A percentile compares a stretch with the other conserved stretches of the same genome.
Evolutionary conservation across 2,888 invertebrate genomes (phyloP).

Genomic region (Apodemia duryi): DNA sequence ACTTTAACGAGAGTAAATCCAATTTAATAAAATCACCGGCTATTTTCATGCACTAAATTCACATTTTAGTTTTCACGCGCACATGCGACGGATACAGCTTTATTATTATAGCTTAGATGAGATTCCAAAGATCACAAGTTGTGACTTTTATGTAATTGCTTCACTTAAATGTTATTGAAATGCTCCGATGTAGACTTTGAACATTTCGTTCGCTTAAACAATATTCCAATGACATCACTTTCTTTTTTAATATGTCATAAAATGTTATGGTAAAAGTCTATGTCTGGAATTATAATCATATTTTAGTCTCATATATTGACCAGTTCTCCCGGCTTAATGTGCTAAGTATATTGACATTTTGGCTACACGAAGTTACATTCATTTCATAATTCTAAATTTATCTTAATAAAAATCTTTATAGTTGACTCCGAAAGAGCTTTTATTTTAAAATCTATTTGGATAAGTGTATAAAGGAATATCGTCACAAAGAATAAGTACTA

Average conservation of each 20-base stretch:
- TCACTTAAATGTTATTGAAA: conserved; percentile 54
- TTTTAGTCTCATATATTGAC: conserved; percentile 3
- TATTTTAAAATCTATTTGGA: background rate
- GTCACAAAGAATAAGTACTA: background rate
- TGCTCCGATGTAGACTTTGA: conserved; percentile 43
- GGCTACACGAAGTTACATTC: background rate
- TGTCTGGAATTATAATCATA: conserved; percentile 10
- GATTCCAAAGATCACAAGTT: conserved; percentile 51
- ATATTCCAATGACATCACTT: conserved; percentile 21
- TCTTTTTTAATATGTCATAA: conserved; percentile 13
- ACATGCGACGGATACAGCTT: conserved; percentile 60
- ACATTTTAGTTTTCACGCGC: conserved; percentile 54
- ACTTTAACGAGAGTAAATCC: conserved; percentile 2
- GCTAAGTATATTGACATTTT: conserved; percentile 2
- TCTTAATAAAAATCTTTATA: background rate
- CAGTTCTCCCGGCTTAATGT: background rate
- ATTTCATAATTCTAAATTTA: background rate
- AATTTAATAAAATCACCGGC: conserved; percentile 8
- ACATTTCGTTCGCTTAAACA: conserved; percentile 37
- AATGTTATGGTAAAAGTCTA: conserved; percentile 12
- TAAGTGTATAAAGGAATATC: background rate
- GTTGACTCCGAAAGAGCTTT: background rate
- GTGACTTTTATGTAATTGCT: conserved; percentile 42
- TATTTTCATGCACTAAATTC: conserved; percentile 33
- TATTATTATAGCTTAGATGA: conserved; percentile 56